Evolutionary conservation across 2,797 vertebrate genomes (phyloP), one percentile per base, ranked within the genome.

Genomic region (Pangasius macronema): DNA sequence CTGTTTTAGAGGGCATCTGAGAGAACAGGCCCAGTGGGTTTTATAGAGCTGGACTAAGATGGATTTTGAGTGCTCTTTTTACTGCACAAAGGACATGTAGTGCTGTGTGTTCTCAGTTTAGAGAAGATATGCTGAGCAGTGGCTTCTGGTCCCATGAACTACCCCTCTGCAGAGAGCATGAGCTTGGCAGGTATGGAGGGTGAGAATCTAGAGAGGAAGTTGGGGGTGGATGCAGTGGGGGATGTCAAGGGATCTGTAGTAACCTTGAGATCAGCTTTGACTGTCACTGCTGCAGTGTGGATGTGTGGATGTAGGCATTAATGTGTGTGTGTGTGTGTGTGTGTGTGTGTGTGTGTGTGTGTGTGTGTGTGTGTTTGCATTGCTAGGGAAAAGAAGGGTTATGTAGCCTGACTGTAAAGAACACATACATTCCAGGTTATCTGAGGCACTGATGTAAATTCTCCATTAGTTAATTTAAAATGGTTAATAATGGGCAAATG

Each of bases 231-330:
- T 65, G 46, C 79, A 73, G 84, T 86, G 36, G 63, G 36, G 68
- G 63, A 33, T 49, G 36, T 68, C 65, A 27, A 83, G 82, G 72
- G 75, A 85, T 88, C 72, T 85, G 81, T 82, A 85, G 30, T 91
- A 89, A 90, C 89, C 89, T 90, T 90, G 88, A 82, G 55, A 88
- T 46, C 73, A 89, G 65, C 57, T 88, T 89, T 55, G n/a, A 76
- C 76, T 87, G 61, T 87, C 72, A 83, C 57, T 39, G 59, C 85
- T 87, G 87, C 86, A 89, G 27, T 72, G 59, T 88, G 68, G 51
- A n/a, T 72, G 46, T 87, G 33, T 55, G 3, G 83, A 24, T 51
- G 68, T 84, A 73, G 61, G 33, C 13, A 51, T 51, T 49, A 49
- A 3, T 4, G n/a, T 82, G 67, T 77, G 75, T 68, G 49, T 86